Evolutionary conservation across 2,797 vertebrate species (phyloP).

Genomic region (Lemur catta): DNA sequence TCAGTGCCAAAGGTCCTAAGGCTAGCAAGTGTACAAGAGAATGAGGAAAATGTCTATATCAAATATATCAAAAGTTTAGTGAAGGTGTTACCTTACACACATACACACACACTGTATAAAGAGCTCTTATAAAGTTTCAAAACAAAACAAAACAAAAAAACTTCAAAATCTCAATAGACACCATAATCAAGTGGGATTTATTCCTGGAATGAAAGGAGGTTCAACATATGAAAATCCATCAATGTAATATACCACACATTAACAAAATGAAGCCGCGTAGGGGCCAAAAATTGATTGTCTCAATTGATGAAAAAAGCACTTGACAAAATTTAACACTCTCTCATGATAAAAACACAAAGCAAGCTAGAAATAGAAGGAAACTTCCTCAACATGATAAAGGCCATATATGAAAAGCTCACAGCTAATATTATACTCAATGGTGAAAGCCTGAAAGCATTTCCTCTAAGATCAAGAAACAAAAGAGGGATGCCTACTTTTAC

Average conservation of each 20-base stretch:
- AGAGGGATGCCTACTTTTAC: neutral
- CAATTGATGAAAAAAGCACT: neutral
- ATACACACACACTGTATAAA: neutral
- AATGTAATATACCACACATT: neutral
- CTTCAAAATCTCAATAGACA: neutral
- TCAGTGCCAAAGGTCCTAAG: neutral
- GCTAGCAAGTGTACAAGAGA: neutral
- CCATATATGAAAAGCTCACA: neutral
- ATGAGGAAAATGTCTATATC: neutral
- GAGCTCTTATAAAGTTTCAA: neutral
- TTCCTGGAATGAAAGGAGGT: neutral
- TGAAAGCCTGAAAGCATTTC: neutral
- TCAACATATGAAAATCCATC: neutral
- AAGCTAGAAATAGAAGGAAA: neutral
- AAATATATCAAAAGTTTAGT: neutral
- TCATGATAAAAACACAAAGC: neutral
- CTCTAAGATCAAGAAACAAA: neutral
- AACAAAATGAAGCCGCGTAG: neutral
- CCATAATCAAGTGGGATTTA: neutral
- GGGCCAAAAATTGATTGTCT: neutral
- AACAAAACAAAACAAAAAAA: neutral
- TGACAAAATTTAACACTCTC: neutral
- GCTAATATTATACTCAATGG: neutral
- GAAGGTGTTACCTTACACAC: neutral
- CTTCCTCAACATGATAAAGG: neutral